A percentile compares a stretch with the other conserved stretches of the same genome.
phyloP scores from a whole-genome alignment of 2,113 vertebrate species.

The Xyrauchen texanus region DNA sequence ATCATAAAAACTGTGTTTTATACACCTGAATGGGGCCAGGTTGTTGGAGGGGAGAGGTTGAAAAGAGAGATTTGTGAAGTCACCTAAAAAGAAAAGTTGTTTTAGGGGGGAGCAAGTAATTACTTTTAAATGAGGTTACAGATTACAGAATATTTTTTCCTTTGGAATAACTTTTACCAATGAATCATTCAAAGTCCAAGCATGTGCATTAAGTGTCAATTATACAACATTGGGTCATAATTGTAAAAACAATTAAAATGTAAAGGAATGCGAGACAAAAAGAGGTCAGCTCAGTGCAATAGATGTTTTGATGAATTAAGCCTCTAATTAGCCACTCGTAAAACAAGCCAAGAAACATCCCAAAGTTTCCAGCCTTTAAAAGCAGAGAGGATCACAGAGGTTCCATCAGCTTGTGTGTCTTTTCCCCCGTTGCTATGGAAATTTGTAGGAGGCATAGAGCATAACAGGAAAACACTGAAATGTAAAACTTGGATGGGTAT shows the following conservation, averaged over 20 bases:
- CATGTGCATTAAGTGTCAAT: too few species aligned
- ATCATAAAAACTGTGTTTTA: too few species aligned
- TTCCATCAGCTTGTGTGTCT: conserved; percentile 37
- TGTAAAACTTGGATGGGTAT: conserved; percentile 57
- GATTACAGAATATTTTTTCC: too few species aligned
- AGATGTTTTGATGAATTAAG: conserved; percentile 43
- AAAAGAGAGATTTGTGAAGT: too few species aligned
- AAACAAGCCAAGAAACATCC: conserved; percentile 26
- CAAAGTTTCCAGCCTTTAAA: conserved; percentile 46
- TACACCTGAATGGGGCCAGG: too few species aligned
- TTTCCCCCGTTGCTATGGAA: conserved; percentile 58
- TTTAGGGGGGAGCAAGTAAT: too few species aligned
- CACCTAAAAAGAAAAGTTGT: too few species aligned
- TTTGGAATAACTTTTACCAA: too few species aligned
- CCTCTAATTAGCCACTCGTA: conserved; percentile 26
- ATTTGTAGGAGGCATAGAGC: conserved; percentile 51
- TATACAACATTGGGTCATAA: not conserved
- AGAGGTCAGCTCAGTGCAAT: conserved; percentile 21
- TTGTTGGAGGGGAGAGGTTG: too few species aligned
- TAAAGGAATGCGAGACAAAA: conserved; percentile 29
- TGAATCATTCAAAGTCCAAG: too few species aligned
- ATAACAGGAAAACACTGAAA: conserved; percentile 63
- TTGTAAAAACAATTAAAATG: conserved; percentile 12
- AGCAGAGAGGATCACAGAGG: conserved; percentile 45
- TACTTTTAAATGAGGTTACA: too few species aligned